These are phyloP conservation scores for Metacarcinus magister DNA, from an alignment of 2,888 invertebrate species.

Conservation along the genomic window DNA sequence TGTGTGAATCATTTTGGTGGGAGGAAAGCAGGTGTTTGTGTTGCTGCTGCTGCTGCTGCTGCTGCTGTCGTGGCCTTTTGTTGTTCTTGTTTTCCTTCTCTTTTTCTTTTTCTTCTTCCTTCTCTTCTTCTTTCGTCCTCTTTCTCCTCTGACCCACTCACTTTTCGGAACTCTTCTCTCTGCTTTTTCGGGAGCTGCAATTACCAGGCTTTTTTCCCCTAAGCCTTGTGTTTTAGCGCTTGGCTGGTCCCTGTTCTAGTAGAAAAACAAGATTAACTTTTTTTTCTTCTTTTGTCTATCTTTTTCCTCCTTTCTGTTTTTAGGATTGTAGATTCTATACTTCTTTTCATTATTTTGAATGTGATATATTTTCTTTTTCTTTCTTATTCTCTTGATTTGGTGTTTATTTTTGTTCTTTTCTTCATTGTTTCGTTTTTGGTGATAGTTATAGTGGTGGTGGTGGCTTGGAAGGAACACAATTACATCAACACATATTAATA, in stretches of 20 bases:
- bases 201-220: background rate
- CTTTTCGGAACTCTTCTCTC: background rate
- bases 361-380: no score
- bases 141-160: background rate
- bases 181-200: background rate
- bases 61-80: background rate
- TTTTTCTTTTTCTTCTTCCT: background rate
- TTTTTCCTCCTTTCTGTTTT: no score
- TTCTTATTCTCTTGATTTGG: no score
- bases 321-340: no score
- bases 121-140: background rate
- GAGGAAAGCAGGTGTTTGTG: background rate
- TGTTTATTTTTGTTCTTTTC: no score
- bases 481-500: background rate
- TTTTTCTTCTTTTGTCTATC: background rate
- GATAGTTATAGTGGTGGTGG: background rate
- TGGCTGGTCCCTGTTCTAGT: background rate
- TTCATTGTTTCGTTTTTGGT: background rate
- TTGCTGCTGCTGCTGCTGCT: background rate
- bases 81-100: background rate
- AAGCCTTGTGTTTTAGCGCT: slow-evolving; percentile 1
- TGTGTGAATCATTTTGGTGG: background rate
- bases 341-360: no score
- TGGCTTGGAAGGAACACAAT: background rate
- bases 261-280: background rate